Evolutionary conservation across 2,888 invertebrate genomes (phyloP).

Genomic region (Drosophila tripunctata): DNA sequence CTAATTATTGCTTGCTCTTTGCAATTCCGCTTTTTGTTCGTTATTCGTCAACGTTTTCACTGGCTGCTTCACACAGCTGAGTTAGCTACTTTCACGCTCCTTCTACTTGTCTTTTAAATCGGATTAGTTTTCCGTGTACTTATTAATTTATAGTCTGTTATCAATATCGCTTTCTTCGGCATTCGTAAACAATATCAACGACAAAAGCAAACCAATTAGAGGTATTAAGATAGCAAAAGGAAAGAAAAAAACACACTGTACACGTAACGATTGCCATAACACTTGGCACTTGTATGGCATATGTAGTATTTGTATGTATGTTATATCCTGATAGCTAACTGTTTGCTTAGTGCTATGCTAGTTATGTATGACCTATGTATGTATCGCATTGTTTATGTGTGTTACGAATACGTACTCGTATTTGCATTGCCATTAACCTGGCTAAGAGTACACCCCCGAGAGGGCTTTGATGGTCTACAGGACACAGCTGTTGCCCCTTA

Average conservation of each 20-base stretch:
- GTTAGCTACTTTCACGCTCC: too few species aligned
- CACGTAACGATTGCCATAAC: slow-evolving; percentile 4
- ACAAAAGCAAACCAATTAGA: slow-evolving; percentile 10
- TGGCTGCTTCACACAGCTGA: too few species aligned
- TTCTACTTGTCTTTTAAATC: too few species aligned
- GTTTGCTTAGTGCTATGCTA: not conserved
- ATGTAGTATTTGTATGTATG: too few species aligned
- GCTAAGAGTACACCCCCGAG: slow-evolving; percentile 8
- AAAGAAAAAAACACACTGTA: not conserved
- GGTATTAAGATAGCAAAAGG: not conserved
- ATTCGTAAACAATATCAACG: too few species aligned
- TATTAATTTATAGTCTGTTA: too few species aligned
- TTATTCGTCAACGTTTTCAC: not conserved
- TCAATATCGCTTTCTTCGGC: too few species aligned
- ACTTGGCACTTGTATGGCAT: not conserved
- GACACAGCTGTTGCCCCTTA: slow-evolving; percentile 53
- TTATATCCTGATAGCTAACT: not conserved
- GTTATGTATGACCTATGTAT: slow-evolving; percentile 22
- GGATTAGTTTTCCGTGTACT: too few species aligned
- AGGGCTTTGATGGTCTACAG: slow-evolving; percentile 16
- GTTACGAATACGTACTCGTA: slow-evolving; percentile 4
- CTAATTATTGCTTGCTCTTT: too few species aligned
- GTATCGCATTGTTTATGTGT: slow-evolving; percentile 23
- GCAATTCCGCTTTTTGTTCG: not conserved
- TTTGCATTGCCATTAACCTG: slow-evolving; percentile 42